phyloP scores from a whole-genome alignment of 1,140 invertebrate genomes.

The Dreissena rostriformis region DNA sequence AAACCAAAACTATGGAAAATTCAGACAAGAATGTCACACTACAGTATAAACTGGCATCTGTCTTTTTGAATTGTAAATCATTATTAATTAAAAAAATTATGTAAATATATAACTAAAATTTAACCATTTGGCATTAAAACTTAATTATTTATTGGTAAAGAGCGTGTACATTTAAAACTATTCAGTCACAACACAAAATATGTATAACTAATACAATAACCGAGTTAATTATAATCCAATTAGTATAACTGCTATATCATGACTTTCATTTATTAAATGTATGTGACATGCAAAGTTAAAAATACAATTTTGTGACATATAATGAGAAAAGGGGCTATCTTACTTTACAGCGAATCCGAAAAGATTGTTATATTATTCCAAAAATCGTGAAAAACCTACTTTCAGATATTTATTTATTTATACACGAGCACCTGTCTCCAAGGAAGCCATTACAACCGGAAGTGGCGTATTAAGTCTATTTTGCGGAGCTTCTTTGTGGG shows the following conservation, averaged over 20 bases:
- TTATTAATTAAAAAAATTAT: not conserved
- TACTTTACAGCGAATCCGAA: not conserved
- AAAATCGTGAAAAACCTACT: not conserved
- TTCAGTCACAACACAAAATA: no score
- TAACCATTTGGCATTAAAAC: no score
- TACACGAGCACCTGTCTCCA: slow-evolving; percentile 65
- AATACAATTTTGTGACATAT: not conserved
- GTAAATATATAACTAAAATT: no score
- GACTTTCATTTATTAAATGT: not conserved
- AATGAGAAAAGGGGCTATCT: not conserved
- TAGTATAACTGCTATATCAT: not conserved
- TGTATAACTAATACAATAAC: no score
- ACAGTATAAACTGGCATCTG: not conserved
- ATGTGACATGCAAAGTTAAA: not conserved
- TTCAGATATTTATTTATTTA: slow-evolving; percentile 54
- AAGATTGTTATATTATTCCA: not conserved
- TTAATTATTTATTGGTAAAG: no score
- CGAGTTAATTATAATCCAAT: not conserved
- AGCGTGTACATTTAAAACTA: no score
- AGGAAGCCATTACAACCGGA: slow-evolving; percentile 66
- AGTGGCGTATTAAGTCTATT: slow-evolving; percentile 18
- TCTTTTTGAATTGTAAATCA: not conserved
- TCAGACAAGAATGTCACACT: no score
- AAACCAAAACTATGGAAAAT: no score
- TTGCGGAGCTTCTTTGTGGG: not conserved